Conservation (phyloP, 1,140 invertebrate genomes). For the Tachypleus tridentatus region DNA sequence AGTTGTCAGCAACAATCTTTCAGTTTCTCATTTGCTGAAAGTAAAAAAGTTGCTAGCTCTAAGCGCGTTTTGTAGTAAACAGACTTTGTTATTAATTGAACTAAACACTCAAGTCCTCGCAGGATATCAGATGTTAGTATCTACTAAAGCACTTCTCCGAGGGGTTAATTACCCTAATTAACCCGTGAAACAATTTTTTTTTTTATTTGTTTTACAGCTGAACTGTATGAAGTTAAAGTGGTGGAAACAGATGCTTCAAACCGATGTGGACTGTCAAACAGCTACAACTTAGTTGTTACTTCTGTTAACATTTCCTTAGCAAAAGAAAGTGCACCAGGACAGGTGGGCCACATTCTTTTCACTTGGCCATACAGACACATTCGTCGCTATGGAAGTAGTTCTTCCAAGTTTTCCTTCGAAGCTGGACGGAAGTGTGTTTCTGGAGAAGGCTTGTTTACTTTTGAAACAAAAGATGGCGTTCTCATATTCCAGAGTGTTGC, state of each 20-base stretch:
- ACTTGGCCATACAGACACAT: conserved; percentile 82
- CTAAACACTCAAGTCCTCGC: too few relatives aligned
- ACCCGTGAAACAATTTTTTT: too few relatives aligned
- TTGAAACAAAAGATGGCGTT: conserved; percentile 39
- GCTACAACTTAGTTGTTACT: conserved; percentile 59
- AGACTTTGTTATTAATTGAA: too few relatives aligned
- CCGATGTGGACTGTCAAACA: conserved; percentile 52
- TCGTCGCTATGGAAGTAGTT: conserved; percentile 63
- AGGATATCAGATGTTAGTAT: too few relatives aligned
- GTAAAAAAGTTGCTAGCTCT: too few relatives aligned
- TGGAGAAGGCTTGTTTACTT: conserved; percentile 66
- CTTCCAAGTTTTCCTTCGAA: conserved; percentile 75
- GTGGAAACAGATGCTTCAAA: conserved; percentile 61
- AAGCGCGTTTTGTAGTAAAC: too few relatives aligned
- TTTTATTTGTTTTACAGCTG: conserved; percentile 14
- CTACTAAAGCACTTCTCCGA: too few relatives aligned
- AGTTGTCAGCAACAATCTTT: too few relatives aligned
- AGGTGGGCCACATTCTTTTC: conserved; percentile 41
- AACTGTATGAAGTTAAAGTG: conserved; percentile 55
- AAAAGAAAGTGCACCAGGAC: conserved; percentile 38
- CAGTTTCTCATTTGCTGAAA: too few relatives aligned
- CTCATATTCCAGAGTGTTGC: conserved; percentile 24
- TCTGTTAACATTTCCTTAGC: conserved; percentile 56
- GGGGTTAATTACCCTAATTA: too few relatives aligned
- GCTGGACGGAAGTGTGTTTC: conserved; percentile 76